Evolutionary conservation across 2,888 invertebrate genomes (phyloP), one percentile per base, ranked within the genome.

Genomic region (Conistra vaccinii): DNA sequence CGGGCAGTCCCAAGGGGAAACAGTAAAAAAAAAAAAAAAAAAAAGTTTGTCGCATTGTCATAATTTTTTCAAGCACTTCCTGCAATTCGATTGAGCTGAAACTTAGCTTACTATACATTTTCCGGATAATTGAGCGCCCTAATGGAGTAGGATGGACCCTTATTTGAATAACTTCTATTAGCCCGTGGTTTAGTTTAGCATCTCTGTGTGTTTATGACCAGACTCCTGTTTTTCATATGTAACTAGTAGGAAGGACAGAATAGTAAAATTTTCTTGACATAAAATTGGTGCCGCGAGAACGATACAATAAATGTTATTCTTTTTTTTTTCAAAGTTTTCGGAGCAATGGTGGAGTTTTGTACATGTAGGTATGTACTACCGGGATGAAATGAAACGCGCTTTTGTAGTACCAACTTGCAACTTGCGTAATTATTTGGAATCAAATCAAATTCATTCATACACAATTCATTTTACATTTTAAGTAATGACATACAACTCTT

Each of bases 131-230:
- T 20, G 26, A 42, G 26, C 6, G 26, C 20, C 26, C 26, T 62
- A 6, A 20, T 26, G 26, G 12, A 26, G 0, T 63, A 42, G 26
- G 1, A 20, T 20, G 20, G 26, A 42, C 42, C 63, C 63, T 63
- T 20, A 63, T 63, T 42, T 63, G 42, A 63, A 63, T 63, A 42
- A 63, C 42, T 63, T 42, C 26, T 26, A 63, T 20, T 42, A 42
- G 20, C 26, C 12, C 20, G 3, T 3, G 42, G 42, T 63, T 42
- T 63, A 63, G 20, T 26, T 63, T 20, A 20, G 42, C 12, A 63
- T 63, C 26, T 63, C 26, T 63, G 42, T 42, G 26, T 42, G 42
- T 63, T 63, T 63, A 42, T 42, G 26, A 39, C 39, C 20, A 39
- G 5, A 42, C 26, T 26, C 39, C 1, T 26, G 12, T 63, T 26